Base-by-base conservation (phyloP, 2,888 invertebrate genomes). In the Folsomia candida region DNA sequence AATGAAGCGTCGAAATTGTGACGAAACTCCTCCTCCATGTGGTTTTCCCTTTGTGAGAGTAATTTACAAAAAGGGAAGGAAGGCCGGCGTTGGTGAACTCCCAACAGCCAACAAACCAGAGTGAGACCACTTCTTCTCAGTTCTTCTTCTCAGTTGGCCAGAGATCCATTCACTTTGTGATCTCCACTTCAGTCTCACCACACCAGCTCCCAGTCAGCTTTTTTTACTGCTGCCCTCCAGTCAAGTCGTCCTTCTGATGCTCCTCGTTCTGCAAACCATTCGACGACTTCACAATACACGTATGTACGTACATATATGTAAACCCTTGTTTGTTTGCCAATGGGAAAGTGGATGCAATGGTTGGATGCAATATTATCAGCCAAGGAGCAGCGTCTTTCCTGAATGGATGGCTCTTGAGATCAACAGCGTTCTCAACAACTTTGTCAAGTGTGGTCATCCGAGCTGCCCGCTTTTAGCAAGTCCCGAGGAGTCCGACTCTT, bases 1-100 rank as follows among this genome's bases (percentile, higher is more conserved):
- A 79, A 76, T 77, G 70, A 76, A 75, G 72, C 72, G 76, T 76
- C 75, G 75, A 76, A 76, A 73, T 76, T 73, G 73, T 69, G 73
- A 63, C 54, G 62, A 76, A 69, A 71, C 76, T 75, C 76, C 76
- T 67, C 76, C 76, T 70, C 72, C 61, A 66, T 67, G 68, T 72
- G 70, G 72, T 72, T 73, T 75, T 72, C 75, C 72, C 70, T 71
- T 72, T 71, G 70, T 72, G 67, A 70, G 72, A 72, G 68, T 72
- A 75, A 72, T 75, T 75, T 75, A 71, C 65, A 72, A 75, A 72
- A 72, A 73, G 71, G 75, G 72, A 71, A 73, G 75, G 75, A 72
- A 72, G 75, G 72, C 72, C 69, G 72, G 54, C 71, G n/a, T n/a
- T n/a, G 69, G 75, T 75, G 72, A 72, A 75, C 75, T 75, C 75